A percentile compares a stretch with the other conserved stretches of the same genome.
Evolutionary conservation across 2,113 vertebrate genomes (phyloP).

Genomic region (Xenopus borealis): DNA sequence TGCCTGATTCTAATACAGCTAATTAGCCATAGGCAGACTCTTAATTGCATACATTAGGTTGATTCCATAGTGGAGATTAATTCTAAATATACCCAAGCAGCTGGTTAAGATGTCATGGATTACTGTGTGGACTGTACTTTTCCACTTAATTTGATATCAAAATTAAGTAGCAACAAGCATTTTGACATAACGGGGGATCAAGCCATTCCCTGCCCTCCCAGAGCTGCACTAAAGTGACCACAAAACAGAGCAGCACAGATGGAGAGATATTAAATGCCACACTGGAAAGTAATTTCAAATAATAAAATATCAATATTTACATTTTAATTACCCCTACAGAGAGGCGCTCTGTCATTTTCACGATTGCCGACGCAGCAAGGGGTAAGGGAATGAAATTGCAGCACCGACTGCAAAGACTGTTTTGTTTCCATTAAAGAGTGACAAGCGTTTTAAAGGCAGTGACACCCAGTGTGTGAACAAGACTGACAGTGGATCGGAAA

Average conservation of each 20-base stretch:
- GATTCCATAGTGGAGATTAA: conserved; percentile 99
- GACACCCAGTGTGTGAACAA: conserved; percentile 73
- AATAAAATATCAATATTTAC: conserved; percentile 99
- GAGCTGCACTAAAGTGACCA: conserved; percentile 83
- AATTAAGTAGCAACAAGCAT: conserved; percentile 88
- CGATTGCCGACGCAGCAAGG: conserved; percentile 79
- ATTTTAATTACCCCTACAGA: conserved; percentile 99
- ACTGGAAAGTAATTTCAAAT: conserved; percentile 98
- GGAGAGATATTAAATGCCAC: conserved; percentile 98
- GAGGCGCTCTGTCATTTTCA: conserved; percentile 80
- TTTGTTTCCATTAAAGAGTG: conserved; percentile 86
- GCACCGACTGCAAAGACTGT: conserved; percentile 74
- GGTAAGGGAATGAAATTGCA: conserved; percentile 77
- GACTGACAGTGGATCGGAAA: conserved; percentile 77
- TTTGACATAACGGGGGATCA: conserved; percentile 79
- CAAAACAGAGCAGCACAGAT: conserved; percentile 91
- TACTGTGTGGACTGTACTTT: conserved; percentile 91
- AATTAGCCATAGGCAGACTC: conserved; percentile 99
- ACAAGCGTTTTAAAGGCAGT: conserved; percentile 78
- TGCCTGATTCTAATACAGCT: conserved; percentile 95
- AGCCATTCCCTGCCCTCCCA: conserved; percentile 79
- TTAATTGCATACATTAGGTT: conserved; percentile 99
- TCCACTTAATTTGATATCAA: conserved; percentile 95
- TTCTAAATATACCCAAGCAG: conserved; percentile 98
- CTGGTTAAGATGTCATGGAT: conserved; percentile 90